Evolutionary conservation across 2,113 vertebrate species (phyloP).

Genomic region (Cricetomys ansorgei): DNA sequence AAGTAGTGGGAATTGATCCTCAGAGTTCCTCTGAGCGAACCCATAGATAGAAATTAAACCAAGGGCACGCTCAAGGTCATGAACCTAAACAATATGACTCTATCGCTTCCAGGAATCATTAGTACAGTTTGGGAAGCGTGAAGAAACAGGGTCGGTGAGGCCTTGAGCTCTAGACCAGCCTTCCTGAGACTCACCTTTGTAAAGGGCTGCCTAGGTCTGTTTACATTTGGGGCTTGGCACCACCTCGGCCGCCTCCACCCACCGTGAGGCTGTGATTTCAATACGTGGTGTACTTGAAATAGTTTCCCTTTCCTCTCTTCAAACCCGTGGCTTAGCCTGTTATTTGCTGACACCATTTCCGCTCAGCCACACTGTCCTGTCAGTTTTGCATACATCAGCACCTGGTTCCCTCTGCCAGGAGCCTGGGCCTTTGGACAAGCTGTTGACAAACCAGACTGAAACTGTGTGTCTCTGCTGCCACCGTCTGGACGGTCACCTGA

Average conservation of each 20-base stretch:
- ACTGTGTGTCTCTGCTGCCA: conserved; percentile 82
- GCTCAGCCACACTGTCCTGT: conserved; percentile 63
- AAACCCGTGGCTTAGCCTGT: conserved; percentile 36
- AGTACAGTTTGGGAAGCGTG: neutral
- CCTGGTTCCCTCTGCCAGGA: conserved; percentile 57
- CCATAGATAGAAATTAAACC: neutral
- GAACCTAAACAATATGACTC: neutral
- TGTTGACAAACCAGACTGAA: neutral
- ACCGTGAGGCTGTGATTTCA: neutral
- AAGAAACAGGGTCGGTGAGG: no score
- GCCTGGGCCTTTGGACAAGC: conserved; percentile 8
- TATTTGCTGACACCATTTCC: conserved; percentile 60
- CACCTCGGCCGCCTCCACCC: neutral
- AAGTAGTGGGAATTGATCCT: neutral
- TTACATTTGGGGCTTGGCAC: neutral
- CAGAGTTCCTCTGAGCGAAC: neutral
- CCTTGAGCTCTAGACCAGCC: neutral
- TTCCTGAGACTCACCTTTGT: neutral
- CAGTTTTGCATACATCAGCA: conserved; percentile 75
- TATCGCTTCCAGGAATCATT: neutral
- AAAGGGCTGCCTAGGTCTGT: neutral
- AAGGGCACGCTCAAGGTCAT: neutral
- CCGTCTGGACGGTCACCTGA: conserved; percentile 72
- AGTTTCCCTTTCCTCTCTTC: conserved; percentile 62
- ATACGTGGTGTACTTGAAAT: conserved; percentile 71